Percentiles rank a stretch among this genome's conserved stretches.
Conservation (phyloP, 2,113 vertebrate genomes). For the Microcebus ravelobensis region DNA sequence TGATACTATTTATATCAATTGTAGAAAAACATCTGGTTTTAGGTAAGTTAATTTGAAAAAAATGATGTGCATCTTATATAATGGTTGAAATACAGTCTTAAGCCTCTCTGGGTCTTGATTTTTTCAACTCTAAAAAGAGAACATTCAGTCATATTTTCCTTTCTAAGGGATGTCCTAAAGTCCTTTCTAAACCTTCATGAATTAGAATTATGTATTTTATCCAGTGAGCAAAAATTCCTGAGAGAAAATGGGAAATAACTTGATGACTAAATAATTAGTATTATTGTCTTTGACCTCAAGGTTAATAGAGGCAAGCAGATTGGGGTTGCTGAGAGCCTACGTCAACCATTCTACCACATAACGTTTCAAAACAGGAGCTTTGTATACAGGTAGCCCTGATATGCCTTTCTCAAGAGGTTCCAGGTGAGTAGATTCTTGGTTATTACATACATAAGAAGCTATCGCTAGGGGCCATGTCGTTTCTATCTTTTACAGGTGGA, state of each 20-base stretch:
- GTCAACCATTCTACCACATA: background rate
- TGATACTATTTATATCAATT: background rate
- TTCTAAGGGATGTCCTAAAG: background rate
- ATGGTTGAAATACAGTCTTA: background rate
- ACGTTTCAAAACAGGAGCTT: background rate
- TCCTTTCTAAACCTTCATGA: background rate
- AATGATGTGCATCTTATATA: background rate
- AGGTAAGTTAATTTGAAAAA: background rate
- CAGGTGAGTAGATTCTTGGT: background rate
- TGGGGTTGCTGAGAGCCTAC: background rate
- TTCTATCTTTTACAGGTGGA: background rate
- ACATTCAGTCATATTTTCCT: background rate
- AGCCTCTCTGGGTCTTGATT: background rate
- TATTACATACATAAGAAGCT: background rate
- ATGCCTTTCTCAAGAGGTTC: background rate
- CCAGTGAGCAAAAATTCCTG: background rate
- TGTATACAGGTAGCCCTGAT: too few species aligned
- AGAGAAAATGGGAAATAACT: background rate
- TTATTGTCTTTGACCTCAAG: background rate
- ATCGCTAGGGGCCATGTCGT: background rate
- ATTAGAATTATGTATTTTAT: background rate
- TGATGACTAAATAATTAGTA: background rate
- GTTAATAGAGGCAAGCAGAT: background rate
- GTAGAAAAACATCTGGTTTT: background rate
- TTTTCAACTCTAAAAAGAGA: background rate